Base-by-base conservation (phyloP, 2,113 vertebrate genomes). In the Neodon shergylaensis region DNA sequence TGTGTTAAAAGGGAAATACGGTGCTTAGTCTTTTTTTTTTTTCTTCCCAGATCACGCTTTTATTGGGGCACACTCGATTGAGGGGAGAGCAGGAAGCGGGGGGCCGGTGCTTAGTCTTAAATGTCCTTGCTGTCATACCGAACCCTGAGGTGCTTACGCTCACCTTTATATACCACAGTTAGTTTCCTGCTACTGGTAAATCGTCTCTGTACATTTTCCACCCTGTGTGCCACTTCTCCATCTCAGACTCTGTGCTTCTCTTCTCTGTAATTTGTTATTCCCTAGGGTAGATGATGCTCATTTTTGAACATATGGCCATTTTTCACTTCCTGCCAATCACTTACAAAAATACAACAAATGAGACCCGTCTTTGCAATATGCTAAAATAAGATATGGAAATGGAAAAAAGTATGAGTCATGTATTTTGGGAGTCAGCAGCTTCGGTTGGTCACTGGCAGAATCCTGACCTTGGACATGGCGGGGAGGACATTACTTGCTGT, bases 251-350 rank as follows among this genome's bases (percentile, higher is more conserved):
- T 94, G 65, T 82, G 22, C 36, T 89, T 33, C 33, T 94, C 42
- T 94, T 21, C 8, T 93, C 17, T 90, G 91, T 66, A 90, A 39
- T 86, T 95, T 91, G 76, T 87, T 94, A 63, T 85, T 97, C 76
- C 68, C 52, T 83, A 42, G 63, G 90, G 94, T 84, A 97, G 63
- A 94, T 74, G 44, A 95, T 85, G 52, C 72, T 96, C 78, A 95
- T 11, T 79, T 97, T 91, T 74, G 92, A 83, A 82, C 94, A 93
- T 96, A 92, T 70, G 79, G 92, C 26, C 61, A 85, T 95, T 92
- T 92, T 97, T 94, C 47, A 93, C 90, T 95, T 97, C 93, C 95
- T 97, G 95, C 76, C 73, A 90, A 88, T 97, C 83, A 95, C 39
- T 49, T 86, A 79, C 49, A 70, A 95, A 84, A 83, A 86, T 82